A percentile compares a stretch with the other conserved stretches of the same genome.
Evolutionary conservation across 2,113 vertebrate genomes (phyloP).

Genomic region (Glaucomys volans): DNA sequence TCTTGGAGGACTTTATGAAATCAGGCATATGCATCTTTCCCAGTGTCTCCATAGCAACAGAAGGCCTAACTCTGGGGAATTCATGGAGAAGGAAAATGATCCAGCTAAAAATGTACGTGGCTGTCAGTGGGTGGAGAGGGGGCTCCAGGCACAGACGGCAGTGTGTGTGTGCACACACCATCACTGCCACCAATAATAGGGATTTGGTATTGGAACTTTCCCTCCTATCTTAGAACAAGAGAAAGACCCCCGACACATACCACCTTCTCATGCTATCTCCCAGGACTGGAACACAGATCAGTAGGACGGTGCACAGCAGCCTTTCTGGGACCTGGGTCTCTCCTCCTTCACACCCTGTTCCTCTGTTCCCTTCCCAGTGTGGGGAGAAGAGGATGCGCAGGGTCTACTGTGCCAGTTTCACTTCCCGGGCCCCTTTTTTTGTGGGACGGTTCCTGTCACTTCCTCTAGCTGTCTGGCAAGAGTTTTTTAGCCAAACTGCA

Average conservation of each 20-base stretch:
- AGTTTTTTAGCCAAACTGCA: not conserved
- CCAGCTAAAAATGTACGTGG: conserved; percentile 89
- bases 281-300: not conserved
- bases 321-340: not conserved
- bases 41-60: conserved; percentile 89
- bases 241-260: not conserved
- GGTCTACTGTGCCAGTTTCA: not conserved
- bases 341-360: not conserved
- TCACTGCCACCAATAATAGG: conserved; percentile 10
- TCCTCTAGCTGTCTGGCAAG: not conserved
- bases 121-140: conserved; percentile 85
- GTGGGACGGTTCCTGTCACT: not conserved
- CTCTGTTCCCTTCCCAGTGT: not conserved
- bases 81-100: conserved; percentile 80
- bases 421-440: not conserved
- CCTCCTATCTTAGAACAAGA: not conserved
- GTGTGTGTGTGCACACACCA: not conserved
- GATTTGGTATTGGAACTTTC: not conserved
- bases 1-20: conserved; percentile 84
- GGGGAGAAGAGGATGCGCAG: not conserved
- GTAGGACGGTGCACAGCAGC: not conserved
- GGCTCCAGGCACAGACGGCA: conserved; percentile 79
- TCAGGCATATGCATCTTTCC: conserved; percentile 85
- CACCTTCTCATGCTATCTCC: not conserved
- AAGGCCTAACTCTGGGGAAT: conserved; percentile 86